phyloP scores from a whole-genome alignment of 2,888 invertebrate species.

The Dexiosoma caninum region DNA sequence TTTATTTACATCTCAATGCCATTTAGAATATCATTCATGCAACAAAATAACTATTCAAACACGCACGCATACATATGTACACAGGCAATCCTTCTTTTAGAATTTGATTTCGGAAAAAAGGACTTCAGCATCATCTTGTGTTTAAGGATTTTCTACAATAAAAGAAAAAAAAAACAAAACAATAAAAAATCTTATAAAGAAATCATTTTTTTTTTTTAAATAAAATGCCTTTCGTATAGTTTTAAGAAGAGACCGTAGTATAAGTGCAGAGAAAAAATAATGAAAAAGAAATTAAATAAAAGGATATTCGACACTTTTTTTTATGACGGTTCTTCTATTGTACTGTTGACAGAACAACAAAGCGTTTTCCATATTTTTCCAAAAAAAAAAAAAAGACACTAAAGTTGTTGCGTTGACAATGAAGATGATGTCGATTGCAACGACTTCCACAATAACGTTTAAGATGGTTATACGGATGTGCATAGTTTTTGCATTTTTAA shows the following conservation, averaged over 20 bases:
- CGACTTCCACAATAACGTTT: conserved; percentile 34
- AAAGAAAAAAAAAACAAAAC: conserved; percentile 28
- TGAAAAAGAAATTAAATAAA: conserved; percentile 45
- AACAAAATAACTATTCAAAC: neutral
- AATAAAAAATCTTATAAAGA: conserved; percentile 20
- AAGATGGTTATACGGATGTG: conserved; percentile 63
- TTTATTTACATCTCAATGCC: conserved; percentile 55
- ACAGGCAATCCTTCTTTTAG: neutral
- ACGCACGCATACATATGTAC: neutral
- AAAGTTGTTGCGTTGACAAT: conserved; percentile 63
- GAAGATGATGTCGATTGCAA: conserved; percentile 59
- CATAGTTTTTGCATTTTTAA: conserved; percentile 59
- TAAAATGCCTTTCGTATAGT: conserved; percentile 37
- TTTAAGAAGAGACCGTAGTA: neutral
- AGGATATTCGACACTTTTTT: conserved; percentile 65
- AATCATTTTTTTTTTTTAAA: conserved; percentile 15
- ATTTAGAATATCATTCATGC: conserved; percentile 40
- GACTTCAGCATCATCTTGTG: conserved; percentile 29
- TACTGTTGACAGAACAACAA: conserved; percentile 51
- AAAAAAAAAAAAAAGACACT: conserved; percentile 19
- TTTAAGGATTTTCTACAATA: conserved; percentile 36
- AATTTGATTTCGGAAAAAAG: conserved; percentile 2
- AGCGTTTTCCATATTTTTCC: conserved; percentile 24
- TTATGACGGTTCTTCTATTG: conserved; percentile 61
- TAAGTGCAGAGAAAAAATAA: neutral